These are phyloP conservation scores for Campoletis raptor DNA, from an alignment of 2,888 invertebrate genomes.

Conservation along the genomic window DNA sequence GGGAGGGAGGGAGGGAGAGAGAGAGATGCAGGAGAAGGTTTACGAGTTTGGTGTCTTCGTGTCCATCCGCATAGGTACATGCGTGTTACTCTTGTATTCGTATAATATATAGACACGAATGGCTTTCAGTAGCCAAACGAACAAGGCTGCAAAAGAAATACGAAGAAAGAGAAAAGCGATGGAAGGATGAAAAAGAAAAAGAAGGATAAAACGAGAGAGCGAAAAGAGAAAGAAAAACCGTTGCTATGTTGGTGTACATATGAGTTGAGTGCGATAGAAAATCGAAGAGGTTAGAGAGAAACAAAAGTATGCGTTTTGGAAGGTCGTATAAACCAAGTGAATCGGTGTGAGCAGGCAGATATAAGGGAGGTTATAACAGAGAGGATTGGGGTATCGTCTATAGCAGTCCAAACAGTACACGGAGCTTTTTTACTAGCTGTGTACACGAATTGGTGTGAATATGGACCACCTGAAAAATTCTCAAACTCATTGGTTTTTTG, in stretches of 20 bases:
- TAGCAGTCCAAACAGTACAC: slow-evolving; percentile 49
- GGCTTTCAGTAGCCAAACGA: slow-evolving; percentile 20
- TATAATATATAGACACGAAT: neutral
- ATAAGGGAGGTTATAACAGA: slow-evolving; percentile 68
- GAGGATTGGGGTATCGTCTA: slow-evolving; percentile 59
- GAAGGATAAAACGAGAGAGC: neutral
- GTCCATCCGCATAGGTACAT: slow-evolving; percentile 27
- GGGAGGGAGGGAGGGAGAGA: slow-evolving; percentile 11
- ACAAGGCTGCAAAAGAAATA: slow-evolving; percentile 9
- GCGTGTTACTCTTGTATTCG: slow-evolving; percentile 7
- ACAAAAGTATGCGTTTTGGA: slow-evolving; percentile 71
- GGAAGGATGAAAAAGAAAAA: slow-evolving; percentile 2
- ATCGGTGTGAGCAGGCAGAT: slow-evolving; percentile 54
- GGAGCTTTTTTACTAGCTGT: slow-evolving; percentile 34
- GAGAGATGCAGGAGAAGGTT: slow-evolving; percentile 45
- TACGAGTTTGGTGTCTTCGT: slow-evolving; percentile 64
- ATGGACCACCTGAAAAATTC: neutral
- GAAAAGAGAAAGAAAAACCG: slow-evolving; percentile 26
- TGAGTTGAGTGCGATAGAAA: slow-evolving; percentile 8
- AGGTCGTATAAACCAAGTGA: slow-evolving; percentile 80
- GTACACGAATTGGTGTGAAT: slow-evolving; percentile 22
- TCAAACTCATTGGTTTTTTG: neutral
- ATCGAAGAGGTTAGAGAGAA: slow-evolving; percentile 32
- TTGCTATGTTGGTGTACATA: slow-evolving; percentile 36
- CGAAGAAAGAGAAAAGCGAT: neutral